Percentiles rank a stretch among this genome's conserved stretches.
These are phyloP conservation scores for Oncorhynchus tshawytscha DNA, from an alignment of 2,113 vertebrate genomes.

Conservation along the genomic window DNA sequence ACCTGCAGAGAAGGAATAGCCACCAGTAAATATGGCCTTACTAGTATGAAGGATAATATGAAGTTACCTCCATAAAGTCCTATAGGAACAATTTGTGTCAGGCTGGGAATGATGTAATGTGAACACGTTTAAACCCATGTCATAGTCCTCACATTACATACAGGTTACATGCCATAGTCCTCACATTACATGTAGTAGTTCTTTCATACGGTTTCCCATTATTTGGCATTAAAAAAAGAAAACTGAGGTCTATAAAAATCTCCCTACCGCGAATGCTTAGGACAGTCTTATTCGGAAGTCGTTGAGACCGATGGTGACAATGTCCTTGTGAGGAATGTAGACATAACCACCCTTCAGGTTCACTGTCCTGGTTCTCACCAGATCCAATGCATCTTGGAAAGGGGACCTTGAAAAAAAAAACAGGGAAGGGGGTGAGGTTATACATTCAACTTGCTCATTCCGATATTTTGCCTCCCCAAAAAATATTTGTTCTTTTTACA, in stretches of 20 bases:
- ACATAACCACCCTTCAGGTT: constrained; percentile 87
- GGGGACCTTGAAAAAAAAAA: constrained; percentile 79
- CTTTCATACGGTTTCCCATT: too few relatives aligned
- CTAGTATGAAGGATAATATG: too few relatives aligned
- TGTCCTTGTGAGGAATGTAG: constrained; percentile 87
- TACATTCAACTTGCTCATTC: not conserved
- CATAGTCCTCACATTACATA: too few relatives aligned
- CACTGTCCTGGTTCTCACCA: constrained; percentile 86
- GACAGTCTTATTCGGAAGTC: constrained; percentile 89
- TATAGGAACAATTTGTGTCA: too few relatives aligned
- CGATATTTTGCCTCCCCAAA: not conserved
- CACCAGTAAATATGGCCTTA: too few relatives aligned
- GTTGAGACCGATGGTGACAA: constrained; percentile 85
- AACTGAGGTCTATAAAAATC: not conserved
- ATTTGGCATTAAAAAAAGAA: not conserved
- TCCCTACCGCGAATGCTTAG: constrained; percentile 89
- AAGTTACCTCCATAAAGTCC: too few relatives aligned
- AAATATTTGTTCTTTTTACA: not conserved
- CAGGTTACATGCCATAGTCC: too few relatives aligned
- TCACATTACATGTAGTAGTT: too few relatives aligned
- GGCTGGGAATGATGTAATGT: too few relatives aligned
- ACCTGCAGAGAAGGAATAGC: too few relatives aligned
- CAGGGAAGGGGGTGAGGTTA: not conserved
- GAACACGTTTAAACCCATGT: too few relatives aligned
- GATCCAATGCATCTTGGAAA: constrained; percentile 90